Evolutionary conservation across 92 coral and sea anemone genomes (phyloP), one percentile per base, ranked within the genome.

Genomic region (Isaurus tuberculatus): DNA sequence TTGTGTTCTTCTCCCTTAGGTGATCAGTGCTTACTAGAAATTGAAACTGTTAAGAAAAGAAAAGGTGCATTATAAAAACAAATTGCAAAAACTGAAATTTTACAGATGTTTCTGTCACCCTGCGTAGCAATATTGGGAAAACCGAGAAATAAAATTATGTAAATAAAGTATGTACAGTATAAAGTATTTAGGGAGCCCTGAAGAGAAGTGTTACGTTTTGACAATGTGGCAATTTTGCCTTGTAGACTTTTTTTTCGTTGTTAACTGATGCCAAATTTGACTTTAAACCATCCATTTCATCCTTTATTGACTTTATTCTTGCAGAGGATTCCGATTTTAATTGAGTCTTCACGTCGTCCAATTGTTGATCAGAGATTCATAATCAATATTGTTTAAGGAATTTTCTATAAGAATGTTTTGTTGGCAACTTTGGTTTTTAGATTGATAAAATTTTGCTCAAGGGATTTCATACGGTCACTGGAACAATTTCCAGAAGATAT

Each of bases 381-480:
- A 64, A 64, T 64, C 69, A 64, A 7, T 64, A 64, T 63, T 63
- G 33, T 2, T 64, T 64, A 8, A 64, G 2, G 69, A 64, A 23
- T 64, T 32, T 2, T 64, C 8, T 64, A 64, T 64, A 26, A 64
- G 36, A 26, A 0, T 64, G 69, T n/a, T n/a, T n/a, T n/a, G n/a
- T 64, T 64, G 69, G 69, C 69, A 6, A 64, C 36, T 64, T 64
- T 64, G 34, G 69, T 25, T 64, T 64, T 33, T 64, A 64, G 69
- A 64, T 25, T 64, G 2, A 64, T 64, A 0, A 30, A 64, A 2
- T 64, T 64, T 13, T 64, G 33, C 36, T 27, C 69, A 2, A 64
- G 69, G 34, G 69, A 25, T 1, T 64, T 64, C 33, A 64, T 64
- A 26, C 69, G 31, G 33, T 64, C 25, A 0, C 0, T 25, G 14